A percentile compares a stretch with the other conserved stretches of the same genome.
Evolutionary conservation across 2,797 vertebrate genomes (phyloP).

Genomic region (Carapus acus): DNA sequence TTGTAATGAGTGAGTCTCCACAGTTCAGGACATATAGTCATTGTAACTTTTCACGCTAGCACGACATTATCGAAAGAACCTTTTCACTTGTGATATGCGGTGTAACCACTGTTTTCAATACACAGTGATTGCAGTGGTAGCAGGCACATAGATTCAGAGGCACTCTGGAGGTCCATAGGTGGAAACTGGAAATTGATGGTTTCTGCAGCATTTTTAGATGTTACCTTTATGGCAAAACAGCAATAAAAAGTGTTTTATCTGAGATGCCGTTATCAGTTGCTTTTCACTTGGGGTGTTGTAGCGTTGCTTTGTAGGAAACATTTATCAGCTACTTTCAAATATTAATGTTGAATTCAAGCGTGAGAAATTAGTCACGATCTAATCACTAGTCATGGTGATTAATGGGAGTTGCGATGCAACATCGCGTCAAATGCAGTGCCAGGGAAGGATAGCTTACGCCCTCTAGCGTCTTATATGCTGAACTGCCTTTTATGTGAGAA

Average conservation of each 20-base stretch:
- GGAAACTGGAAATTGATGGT: constrained; percentile 27
- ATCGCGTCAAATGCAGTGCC: not conserved
- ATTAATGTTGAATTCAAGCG: too few species aligned
- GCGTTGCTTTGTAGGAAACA: too few species aligned
- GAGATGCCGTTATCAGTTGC: not conserved
- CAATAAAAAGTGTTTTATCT: not conserved
- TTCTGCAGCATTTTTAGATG: constrained; percentile 16
- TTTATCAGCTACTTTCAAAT: too few species aligned
- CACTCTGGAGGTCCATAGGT: constrained; percentile 19
- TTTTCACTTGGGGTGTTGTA: too few species aligned
- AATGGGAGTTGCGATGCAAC: not conserved
- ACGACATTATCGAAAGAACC: constrained; percentile 13
- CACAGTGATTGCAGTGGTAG: constrained; percentile 21
- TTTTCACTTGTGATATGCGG: constrained; percentile 2
- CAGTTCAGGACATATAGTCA: constrained; percentile 8
- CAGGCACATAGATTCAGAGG: constrained; percentile 7
- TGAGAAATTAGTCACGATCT: too few species aligned
- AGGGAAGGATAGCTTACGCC: constrained; percentile 10
- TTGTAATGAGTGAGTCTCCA: too few species aligned
- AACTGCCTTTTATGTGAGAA: not conserved
- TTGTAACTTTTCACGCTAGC: constrained; percentile 24
- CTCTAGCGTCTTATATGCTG: constrained; percentile 28
- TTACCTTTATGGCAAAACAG: constrained; percentile 8
- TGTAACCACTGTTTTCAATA: constrained; percentile 25
- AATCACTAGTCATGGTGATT: not conserved